Evolutionary conservation across 2,888 invertebrate species (phyloP), one percentile per base, ranked within the genome.

Genomic region (Smittia aterrima): DNA sequence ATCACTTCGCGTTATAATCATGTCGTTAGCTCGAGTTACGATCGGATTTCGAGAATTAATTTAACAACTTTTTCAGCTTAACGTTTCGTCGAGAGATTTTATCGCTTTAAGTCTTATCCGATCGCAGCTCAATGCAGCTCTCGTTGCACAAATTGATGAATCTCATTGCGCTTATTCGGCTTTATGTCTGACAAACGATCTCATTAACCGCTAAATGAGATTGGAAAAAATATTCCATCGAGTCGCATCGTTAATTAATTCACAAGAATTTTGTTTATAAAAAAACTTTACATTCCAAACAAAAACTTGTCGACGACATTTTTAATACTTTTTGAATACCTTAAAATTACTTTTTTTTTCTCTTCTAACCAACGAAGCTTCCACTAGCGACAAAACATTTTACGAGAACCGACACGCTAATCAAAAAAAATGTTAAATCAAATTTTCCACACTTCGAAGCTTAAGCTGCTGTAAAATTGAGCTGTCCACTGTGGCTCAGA

Each of bases 1-100:
- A 80, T 67, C 82, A 54, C 32, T 22, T 58, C n/a, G 54, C 18
- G 70, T 71, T 54, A 71, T 54, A 71, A 71, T 53, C 70, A 71
- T 53, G 47, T 47, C 47, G 47, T 47, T n/a, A 47, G 47, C 47
- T 47, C 16, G 13, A 47, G 47, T 47, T 47, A 47, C 16, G 32
- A 47, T 47, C 47, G 47, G 16, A 16, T 47, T 47, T 47, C 16
- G 16, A 47, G 47, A 47, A 47, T 11, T 47, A 13, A 47, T 47
- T 47, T 47, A n/a, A 47, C 47, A 16, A 47, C 47, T 47, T 47
- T 47, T 47, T 13, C 47, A 47, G 2, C 11, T 47, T 47, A 47
- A 47, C 13, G 47, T 16, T 47, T n/a, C n/a, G n/a, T n/a, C 47
- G 47, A 6, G 47, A 32, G 32, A 32, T 32, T 32, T 32, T 32